Conservation (phyloP, 2,888 invertebrate genomes). For the Cyclophora punctaria region DNA sequence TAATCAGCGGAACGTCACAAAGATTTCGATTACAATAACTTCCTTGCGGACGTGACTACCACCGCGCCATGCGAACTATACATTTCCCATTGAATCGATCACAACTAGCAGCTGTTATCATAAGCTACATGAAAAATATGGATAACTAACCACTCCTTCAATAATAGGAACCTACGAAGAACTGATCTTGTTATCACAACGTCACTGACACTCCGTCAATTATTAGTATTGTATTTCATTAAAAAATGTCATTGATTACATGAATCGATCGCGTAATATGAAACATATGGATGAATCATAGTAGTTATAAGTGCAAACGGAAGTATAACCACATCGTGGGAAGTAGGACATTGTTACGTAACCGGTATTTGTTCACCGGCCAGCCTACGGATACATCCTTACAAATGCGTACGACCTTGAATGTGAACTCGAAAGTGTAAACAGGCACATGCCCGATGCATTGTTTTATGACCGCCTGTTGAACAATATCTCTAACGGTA, state of each 20-base stretch:
- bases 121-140: too few relatives aligned
- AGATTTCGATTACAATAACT: slow-evolving; percentile 36
- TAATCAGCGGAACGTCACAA: slow-evolving; percentile 49
- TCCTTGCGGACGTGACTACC: background rate
- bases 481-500: slow-evolving; percentile 22
- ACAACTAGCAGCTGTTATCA: too few relatives aligned
- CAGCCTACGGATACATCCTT: slow-evolving; percentile 72
- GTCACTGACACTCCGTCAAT: too few relatives aligned
- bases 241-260: slow-evolving; percentile 3
- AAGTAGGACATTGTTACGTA: slow-evolving; percentile 69
- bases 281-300: slow-evolving; percentile 41
- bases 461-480: slow-evolving; percentile 67
- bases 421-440: slow-evolving; percentile 73
- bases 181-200: too few relatives aligned
- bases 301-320: slow-evolving; percentile 32
- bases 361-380: slow-evolving; percentile 69
- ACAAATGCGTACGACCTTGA: slow-evolving; percentile 74
- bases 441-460: slow-evolving; percentile 71
- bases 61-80: too few relatives aligned
- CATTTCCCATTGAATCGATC: too few relatives aligned
- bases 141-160: too few relatives aligned
- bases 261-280: slow-evolving; percentile 14
- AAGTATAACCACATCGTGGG: slow-evolving; percentile 58
- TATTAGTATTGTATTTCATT: too few relatives aligned
- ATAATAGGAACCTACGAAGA: too few relatives aligned